Conservation (phyloP, 30 jellyfish, hydroid and myxozoan species). For the Rhopilema esculentum region DNA sequence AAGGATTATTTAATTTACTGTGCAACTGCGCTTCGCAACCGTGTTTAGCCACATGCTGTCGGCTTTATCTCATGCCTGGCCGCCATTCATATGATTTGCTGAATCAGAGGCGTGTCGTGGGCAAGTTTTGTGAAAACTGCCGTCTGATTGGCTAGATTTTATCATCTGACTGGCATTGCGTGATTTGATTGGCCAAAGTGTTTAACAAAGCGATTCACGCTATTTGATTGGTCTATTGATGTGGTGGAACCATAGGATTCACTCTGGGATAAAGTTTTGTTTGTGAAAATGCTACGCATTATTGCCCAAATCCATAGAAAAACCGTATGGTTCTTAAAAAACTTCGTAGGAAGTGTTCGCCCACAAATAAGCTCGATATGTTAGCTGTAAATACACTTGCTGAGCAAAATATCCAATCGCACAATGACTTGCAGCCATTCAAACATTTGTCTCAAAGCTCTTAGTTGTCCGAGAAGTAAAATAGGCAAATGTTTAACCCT, state of each 20-base stretch:
- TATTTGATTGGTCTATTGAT: conserved; percentile 27
- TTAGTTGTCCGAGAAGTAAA: too few species aligned
- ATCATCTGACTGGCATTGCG: neutral
- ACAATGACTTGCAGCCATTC: too few species aligned
- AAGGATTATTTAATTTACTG: neutral
- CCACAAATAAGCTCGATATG: neutral
- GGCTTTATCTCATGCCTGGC: neutral
- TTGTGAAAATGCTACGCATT: conserved; percentile 31
- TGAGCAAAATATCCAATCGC: too few species aligned
- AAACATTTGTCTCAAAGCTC: too few species aligned
- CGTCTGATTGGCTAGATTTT: conserved; percentile 3
- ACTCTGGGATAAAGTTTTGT: neutral
- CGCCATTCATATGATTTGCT: conserved; percentile 40
- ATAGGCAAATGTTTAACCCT: too few species aligned
- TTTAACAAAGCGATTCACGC: neutral
- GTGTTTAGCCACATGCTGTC: conserved; percentile 43
- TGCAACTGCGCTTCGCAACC: neutral
- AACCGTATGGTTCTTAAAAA: conserved; percentile 8
- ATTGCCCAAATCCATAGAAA: conserved; percentile 24
- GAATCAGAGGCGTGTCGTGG: conserved; percentile 87
- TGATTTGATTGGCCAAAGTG: conserved; percentile 43
- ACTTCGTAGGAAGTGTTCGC: neutral
- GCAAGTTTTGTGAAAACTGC: conserved; percentile 22
- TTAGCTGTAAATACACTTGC: too few species aligned
- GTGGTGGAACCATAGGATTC: conserved; percentile 3